Base-by-base conservation (phyloP, 2,113 vertebrate genomes). In the Nesogale talazaci region DNA sequence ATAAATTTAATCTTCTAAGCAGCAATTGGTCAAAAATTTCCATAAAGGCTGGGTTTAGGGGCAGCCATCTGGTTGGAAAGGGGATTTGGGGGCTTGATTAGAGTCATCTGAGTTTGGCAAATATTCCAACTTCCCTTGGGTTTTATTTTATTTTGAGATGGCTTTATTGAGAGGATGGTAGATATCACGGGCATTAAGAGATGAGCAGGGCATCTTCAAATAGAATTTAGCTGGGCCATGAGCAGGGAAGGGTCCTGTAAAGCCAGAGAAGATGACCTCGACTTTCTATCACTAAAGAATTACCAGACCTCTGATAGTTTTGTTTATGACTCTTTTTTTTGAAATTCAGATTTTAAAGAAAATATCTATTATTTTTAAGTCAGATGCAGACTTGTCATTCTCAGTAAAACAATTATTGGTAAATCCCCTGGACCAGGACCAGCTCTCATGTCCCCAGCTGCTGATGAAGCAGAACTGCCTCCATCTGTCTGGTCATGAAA, bases 1-100 rank as follows among this genome's bases (percentile, higher is more conserved):
- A 82, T 90, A 94, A 91, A 65, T 27, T 15, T 88, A 92, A 94
- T 94, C 72, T 69, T 83, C 72, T 91, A 92, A 80, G 16, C 16
- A 78, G 77, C 0, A 19, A 81, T 7, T 27, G 61, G 87, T 89
- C 29, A 65, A 94, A 84, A 92, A 92, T 90, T 81, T 94, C 72
- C 84, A 86, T 38, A 63, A 52, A 82, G n/a, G 70, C 10, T 27
- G 85, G 79, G 82, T 7, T 93, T 83, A 82, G 76, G 46, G 36
- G 19, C 52, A 94, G 52, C 59, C 42, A 67, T 88, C 52, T 93
- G 75, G 52, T 84, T 95, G 40, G 40, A 61, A 90, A 46, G 22
- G 31, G 29, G n/a, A 67, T 83, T 83, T 77, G n/a, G 40, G 59
- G 11, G 34, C 31, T 93, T 85, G 19, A 25, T 31, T 34, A 77